Evolutionary conservation across 2,797 vertebrate species (phyloP), one percentile per base, ranked within the genome.

Genomic region (Dallia pectoralis): DNA sequence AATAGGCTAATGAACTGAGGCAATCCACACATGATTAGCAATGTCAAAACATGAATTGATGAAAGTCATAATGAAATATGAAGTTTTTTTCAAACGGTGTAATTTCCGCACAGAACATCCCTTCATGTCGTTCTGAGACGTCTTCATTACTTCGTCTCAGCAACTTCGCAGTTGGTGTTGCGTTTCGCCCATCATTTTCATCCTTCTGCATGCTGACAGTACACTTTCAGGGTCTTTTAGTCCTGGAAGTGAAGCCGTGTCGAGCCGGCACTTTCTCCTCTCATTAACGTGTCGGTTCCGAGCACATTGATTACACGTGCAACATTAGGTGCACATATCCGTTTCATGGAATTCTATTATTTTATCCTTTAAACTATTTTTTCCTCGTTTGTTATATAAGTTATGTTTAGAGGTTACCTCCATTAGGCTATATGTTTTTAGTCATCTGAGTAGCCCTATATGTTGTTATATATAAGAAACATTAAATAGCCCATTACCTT

Each of bases 141-240:
- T 30, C 5, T 32, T 18, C 4, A 8, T 32, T 68, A 25, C 33
- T 18, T 74, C 79, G 77, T 77, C 69, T 70, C 79, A 85, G 78
- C 71, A 74, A 79, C 84, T 81, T 75, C 79, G 81, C 74, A 80
- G 74, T 66, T 85, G 79, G 65, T 81, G 73, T 81, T 84, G 76
- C 74, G 75, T 76, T 86, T 81, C 79, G 80, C 11, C 27, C 27
- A 16, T 25, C 22, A 3, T 48, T 74, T 53, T 73, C 76, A 22
- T 59, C 14, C 22, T 9, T 59, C 78, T 85, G 81, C 18, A 71
- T 68, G 77, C 77, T 77, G 81, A 84, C 77, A 32, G 65, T 49
- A 79, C 75, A 77, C 68, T 84, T 81, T 47, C 67, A 62, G 53
- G 32, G 61, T 53, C 16, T 49, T 25, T 22, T 68, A 18, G 44